Percentiles rank a stretch among this genome's conserved stretches.
Evolutionary conservation across 1,140 invertebrate species (phyloP).

Genomic region (Battus philenor): DNA sequence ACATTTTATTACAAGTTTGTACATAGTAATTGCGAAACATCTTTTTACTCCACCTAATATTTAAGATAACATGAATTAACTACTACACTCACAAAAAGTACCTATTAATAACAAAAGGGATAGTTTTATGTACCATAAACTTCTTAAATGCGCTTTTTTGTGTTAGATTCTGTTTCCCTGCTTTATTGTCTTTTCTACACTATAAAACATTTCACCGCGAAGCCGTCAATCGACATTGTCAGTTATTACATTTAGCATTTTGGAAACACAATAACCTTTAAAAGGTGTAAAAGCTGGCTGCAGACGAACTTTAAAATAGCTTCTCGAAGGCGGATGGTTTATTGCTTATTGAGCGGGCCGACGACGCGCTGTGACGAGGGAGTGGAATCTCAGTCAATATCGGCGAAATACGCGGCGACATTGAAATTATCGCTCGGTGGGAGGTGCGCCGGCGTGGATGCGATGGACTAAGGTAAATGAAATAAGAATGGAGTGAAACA

Average conservation of each 20-base stretch:
- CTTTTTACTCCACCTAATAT: too few relatives aligned
- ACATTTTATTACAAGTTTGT: too few relatives aligned
- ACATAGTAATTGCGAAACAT: too few relatives aligned
- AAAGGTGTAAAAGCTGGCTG: conserved; percentile 66
- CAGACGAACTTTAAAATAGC: conserved; percentile 63
- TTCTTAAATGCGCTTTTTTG: too few relatives aligned
- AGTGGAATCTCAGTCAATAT: conserved; percentile 70
- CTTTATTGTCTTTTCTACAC: conserved; percentile 8
- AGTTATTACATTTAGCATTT: conserved; percentile 52
- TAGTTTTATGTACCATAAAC: too few relatives aligned
- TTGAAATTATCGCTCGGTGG: conserved; percentile 71
- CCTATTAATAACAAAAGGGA: too few relatives aligned
- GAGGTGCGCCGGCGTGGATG: conserved; percentile 48
- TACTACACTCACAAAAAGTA: too few relatives aligned
- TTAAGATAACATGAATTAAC: too few relatives aligned
- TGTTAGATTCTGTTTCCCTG: neutral
- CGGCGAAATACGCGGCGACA: conserved; percentile 63
- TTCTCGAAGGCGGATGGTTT: conserved; percentile 71
- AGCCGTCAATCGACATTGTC: conserved; percentile 23
- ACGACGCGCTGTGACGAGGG: conserved; percentile 20
- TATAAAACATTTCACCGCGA: neutral
- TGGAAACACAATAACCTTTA: conserved; percentile 71
- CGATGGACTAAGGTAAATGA: conserved; percentile 58
- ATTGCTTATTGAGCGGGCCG: conserved; percentile 71
- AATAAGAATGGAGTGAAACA: conserved; percentile 67